A percentile compares a stretch with the other conserved stretches of the same genome.
phyloP scores from a whole-genome alignment of 1,140 invertebrate species.

The Platyscapa corneri region DNA sequence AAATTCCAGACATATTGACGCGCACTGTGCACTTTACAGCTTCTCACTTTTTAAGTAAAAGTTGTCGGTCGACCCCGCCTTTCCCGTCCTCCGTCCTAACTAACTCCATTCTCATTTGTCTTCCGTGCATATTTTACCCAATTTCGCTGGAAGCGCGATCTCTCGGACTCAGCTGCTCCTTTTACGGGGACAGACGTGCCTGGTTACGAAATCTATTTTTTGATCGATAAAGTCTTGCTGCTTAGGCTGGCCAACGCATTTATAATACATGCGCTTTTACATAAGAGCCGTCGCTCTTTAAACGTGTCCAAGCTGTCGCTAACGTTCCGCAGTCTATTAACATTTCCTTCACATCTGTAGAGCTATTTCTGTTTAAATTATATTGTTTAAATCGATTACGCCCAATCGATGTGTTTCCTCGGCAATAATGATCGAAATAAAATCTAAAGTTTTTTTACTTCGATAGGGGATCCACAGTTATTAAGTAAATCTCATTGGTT shows the following conservation, averaged over 20 bases:
- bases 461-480: neutral
- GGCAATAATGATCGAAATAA: too few species aligned
- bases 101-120: neutral
- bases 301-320: neutral
- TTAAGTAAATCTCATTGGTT: neutral
- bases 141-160: neutral
- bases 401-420: too few species aligned
- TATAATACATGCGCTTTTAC: neutral
- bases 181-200: constrained; percentile 4
- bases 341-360: neutral
- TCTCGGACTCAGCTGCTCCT: constrained; percentile 15
- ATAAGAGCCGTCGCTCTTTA: neutral
- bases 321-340: neutral
- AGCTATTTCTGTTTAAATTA: neutral
- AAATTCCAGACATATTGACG: neutral
- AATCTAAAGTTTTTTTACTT: neutral
- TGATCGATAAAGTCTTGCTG: neutral
- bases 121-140: neutral
- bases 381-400: neutral
- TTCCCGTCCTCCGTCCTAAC: too few species aligned
- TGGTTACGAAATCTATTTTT: constrained; percentile 30
- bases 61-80: constrained; percentile 12
- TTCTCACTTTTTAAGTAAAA: constrained; percentile 47
- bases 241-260: neutral
- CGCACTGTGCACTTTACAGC: constrained; percentile 1